Evolutionary conservation across 2,888 invertebrate genomes (phyloP).

Genomic region (Tiliacea citrago): DNA sequence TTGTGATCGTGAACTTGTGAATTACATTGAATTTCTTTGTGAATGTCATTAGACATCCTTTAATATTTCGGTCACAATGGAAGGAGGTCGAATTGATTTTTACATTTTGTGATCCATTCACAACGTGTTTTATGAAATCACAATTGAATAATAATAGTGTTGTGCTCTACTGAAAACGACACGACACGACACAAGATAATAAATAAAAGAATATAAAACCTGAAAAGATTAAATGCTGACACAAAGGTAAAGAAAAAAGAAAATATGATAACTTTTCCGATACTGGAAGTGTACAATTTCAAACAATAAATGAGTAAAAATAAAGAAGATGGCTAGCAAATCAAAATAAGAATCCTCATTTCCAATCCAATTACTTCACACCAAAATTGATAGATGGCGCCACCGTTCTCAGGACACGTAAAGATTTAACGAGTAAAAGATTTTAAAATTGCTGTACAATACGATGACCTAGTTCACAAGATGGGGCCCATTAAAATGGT

Average conservation of each 20-base stretch:
- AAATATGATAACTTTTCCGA: neutral
- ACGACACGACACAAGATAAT: neutral
- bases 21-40: constrained; percentile 36
- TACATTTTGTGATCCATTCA: neutral
- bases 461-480: constrained; percentile 65
- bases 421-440: constrained; percentile 60
- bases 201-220: neutral
- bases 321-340: neutral
- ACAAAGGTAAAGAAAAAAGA: neutral
- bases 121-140: neutral
- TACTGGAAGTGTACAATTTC: neutral
- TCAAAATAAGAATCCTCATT: neutral
- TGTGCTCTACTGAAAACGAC: neutral
- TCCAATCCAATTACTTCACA: constrained; percentile 6
- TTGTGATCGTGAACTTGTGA: constrained; percentile 27
- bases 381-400: constrained; percentile 32
- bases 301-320: neutral
- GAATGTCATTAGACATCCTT: constrained; percentile 18
- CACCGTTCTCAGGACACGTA: constrained; percentile 41
- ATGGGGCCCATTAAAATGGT: constrained; percentile 72
- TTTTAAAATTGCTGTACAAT: constrained; percentile 63
- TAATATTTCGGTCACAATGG: neutral
- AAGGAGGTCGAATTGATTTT: neutral
- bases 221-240: neutral
- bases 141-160: neutral